These are phyloP conservation scores for Lithophane ornitopus DNA, from an alignment of 2,888 invertebrate genomes.

Conservation along the genomic window DNA sequence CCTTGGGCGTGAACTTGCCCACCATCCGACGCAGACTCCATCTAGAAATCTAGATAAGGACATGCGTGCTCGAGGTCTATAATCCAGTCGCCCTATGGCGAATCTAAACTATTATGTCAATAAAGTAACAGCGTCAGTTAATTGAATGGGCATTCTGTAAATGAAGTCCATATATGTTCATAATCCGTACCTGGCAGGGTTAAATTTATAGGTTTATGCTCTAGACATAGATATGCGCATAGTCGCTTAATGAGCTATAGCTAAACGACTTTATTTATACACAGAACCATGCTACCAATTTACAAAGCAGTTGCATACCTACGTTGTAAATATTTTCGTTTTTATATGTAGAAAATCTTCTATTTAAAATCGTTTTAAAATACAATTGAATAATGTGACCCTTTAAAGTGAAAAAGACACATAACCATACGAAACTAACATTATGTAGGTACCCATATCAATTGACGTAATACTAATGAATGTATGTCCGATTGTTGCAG, in stretches of 20 bases:
- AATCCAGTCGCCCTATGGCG: conserved; percentile 70
- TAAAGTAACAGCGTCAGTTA: conserved; percentile 77
- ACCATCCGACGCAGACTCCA: conserved; percentile 70
- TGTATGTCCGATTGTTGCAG: conserved; percentile 75
- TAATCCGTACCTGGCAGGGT: conserved; percentile 32
- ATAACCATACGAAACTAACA: neutral
- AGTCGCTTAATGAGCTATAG: conserved; percentile 30
- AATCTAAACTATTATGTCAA: conserved; percentile 79
- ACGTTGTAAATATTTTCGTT: neutral
- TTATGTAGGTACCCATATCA: conserved; percentile 15
- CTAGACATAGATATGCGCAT: conserved; percentile 13
- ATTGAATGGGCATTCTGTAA: conserved; percentile 76
- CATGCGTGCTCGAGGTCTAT: conserved; percentile 79
- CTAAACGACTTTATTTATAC: conserved; percentile 22
- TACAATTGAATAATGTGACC: neutral
- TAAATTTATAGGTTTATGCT: conserved; percentile 40
- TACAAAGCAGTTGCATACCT: conserved; percentile 3
- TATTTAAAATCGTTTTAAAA: neutral
- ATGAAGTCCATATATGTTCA: conserved; percentile 65
- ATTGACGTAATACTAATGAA: conserved; percentile 64
- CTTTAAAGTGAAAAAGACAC: neutral
- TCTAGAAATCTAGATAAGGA: conserved; percentile 77
- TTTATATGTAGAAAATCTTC: neutral
- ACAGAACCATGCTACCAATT: neutral
- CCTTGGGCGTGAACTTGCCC: conserved; percentile 75